Conservation (phyloP, 2,888 invertebrate genomes). For the Amblyjoppa fuscipennis region DNA sequence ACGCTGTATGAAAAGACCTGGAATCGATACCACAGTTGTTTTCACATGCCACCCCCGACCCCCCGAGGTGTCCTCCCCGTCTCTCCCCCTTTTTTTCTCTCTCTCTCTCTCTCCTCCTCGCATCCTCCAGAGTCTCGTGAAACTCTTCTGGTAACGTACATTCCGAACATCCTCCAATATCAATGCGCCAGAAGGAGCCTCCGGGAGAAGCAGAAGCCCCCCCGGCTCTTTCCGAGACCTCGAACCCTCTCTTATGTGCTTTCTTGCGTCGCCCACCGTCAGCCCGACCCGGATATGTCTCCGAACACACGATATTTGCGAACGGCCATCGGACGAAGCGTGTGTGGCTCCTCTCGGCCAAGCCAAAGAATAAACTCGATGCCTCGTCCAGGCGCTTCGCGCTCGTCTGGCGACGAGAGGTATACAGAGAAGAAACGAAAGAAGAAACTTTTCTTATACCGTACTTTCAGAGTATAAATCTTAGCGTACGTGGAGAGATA, state of each 20-base stretch:
- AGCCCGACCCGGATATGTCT: slow-evolving; percentile 26
- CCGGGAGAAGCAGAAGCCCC: slow-evolving; percentile 18
- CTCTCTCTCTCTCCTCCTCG: slow-evolving; percentile 6
- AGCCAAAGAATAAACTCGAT: slow-evolving; percentile 53
- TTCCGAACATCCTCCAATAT: slow-evolving; percentile 59
- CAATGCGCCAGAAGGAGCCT: slow-evolving; percentile 53
- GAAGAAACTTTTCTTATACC: slow-evolving; percentile 54
- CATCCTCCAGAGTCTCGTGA: slow-evolving; percentile 48
- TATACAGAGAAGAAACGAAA: slow-evolving; percentile 38
- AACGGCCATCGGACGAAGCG: slow-evolving; percentile 57
- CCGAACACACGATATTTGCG: slow-evolving; percentile 50
- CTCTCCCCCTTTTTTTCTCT: slow-evolving; percentile 17
- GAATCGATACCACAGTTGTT: slow-evolving; percentile 68
- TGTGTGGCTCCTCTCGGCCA: slow-evolving; percentile 15
- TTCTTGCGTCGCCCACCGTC: slow-evolving; percentile 38
- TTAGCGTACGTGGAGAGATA: slow-evolving; percentile 28
- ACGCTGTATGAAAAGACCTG: slow-evolving; percentile 65
- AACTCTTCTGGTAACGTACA: slow-evolving; percentile 33
- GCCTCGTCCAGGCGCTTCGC: background rate
- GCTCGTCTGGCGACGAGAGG: background rate
- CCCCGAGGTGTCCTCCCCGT: slow-evolving; percentile 47
- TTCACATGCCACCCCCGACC: slow-evolving; percentile 62
- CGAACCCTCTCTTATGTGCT: slow-evolving; percentile 35
- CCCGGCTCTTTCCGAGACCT: slow-evolving; percentile 24
- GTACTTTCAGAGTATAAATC: slow-evolving; percentile 60